Evolutionary conservation across 1,140 invertebrate species (phyloP), one percentile per base, ranked within the genome.

Genomic region (Akabosia matsudoensis): DNA sequence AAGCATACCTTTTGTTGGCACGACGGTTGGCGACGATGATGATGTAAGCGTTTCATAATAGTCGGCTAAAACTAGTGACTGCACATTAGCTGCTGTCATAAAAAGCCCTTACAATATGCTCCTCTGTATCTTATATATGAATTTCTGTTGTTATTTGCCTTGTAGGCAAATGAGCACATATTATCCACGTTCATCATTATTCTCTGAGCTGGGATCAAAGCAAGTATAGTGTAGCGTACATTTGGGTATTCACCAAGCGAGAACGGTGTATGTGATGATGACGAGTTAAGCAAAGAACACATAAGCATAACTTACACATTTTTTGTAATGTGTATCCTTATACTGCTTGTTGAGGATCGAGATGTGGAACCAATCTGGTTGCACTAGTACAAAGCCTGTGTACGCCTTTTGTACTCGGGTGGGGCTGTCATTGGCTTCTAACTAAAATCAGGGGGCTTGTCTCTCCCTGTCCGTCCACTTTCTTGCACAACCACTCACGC

Each of bases 371-470:
- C 61, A 67, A 67, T 67, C 61, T 67, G 61, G 61, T 67, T 67
- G 61, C 61, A 67, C 61, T 67, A 67, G 61, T 67, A 67, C 61
- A 67, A 67, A 67, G 61, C 24, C 24, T 67, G 61, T 67, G 61
- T 67, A 67, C 61, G 61, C 61, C 61, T 67, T 67, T 67, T 67
- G 61, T 67, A 67, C 30, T 67, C 61, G 61, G 61, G 61, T 67
- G 61, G 61, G 61, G 61, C 30, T 67, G 61, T 67, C 61, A 67
- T 67, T 67, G 61, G 61, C 61, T 67, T 31, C 24, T 22, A 30
- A 67, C 61, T 67, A 67, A 67, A 67, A 67, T 67, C 61, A 67
- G 61, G 61, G 61, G 61, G 61, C 54, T 67, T 67, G 61, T 67
- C 61, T 67, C 61, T 67, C 61, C 61, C 28, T 67, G 26, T 67